Conservation (phyloP, 1,140 invertebrate species). For the Apis laboriosa region DNA sequence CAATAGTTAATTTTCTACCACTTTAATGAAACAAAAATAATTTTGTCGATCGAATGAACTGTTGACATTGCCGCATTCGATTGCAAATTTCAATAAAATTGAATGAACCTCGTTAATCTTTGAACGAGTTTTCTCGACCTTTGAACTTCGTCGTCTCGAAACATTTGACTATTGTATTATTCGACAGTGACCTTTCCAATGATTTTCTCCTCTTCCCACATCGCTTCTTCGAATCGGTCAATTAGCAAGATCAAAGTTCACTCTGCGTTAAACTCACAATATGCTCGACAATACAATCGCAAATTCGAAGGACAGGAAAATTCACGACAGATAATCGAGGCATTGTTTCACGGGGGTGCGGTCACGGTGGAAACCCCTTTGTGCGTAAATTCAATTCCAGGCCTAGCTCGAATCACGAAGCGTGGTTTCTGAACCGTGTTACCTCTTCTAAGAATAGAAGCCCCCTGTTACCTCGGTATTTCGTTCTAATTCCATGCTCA, state of each 20-base stretch:
- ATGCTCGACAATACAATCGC: background rate
- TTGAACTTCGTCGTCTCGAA: too few species aligned
- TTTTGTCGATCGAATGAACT: background rate
- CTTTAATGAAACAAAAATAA: background rate
- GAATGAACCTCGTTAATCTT: too few species aligned
- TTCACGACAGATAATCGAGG: slow-evolving; percentile 53
- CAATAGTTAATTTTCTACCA: background rate
- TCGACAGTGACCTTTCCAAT: too few species aligned
- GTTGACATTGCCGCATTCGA: too few species aligned
- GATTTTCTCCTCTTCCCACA: background rate
- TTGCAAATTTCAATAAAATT: too few species aligned
- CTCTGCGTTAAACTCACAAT: background rate
- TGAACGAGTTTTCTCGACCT: too few species aligned
- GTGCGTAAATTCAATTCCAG: slow-evolving; percentile 22
- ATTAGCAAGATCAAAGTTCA: background rate
- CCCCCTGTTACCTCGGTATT: too few species aligned
- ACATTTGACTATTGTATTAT: too few species aligned
- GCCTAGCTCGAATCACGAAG: background rate
- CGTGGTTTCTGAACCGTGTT: background rate
- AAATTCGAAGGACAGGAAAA: slow-evolving; percentile 26
- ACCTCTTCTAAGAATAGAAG: background rate
- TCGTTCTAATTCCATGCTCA: too few species aligned
- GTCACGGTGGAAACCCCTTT: slow-evolving; percentile 38
- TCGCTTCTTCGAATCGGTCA: background rate
- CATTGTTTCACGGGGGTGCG: slow-evolving; percentile 45